phyloP scores from a whole-genome alignment of 2,888 invertebrate species.

The Syrphus vitripennis region DNA sequence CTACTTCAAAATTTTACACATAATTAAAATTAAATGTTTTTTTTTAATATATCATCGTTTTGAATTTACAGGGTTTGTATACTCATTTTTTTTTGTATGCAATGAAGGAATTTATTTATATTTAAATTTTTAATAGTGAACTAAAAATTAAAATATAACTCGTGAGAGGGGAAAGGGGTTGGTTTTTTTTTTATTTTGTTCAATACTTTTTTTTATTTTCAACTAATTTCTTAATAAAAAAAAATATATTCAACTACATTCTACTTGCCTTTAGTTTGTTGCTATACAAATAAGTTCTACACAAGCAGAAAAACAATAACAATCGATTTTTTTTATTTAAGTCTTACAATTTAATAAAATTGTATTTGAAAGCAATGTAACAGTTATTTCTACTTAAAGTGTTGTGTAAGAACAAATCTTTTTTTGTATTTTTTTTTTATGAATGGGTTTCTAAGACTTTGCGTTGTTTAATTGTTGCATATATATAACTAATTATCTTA shows the following conservation, averaged over 20 bases:
- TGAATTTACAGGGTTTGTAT: slow-evolving; percentile 37
- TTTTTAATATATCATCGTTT: slow-evolving; percentile 10
- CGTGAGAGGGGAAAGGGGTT: slow-evolving; percentile 44
- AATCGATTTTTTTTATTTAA: slow-evolving; percentile 45
- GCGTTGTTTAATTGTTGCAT: slow-evolving; percentile 55
- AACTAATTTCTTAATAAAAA: slow-evolving; percentile 44
- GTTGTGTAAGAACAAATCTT: slow-evolving; percentile 32
- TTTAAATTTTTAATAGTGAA: slow-evolving; percentile 31
- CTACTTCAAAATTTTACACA: slow-evolving; percentile 40
- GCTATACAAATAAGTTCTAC: slow-evolving; percentile 77
- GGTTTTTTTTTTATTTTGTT: slow-evolving; percentile 6
- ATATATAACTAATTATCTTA: slow-evolving; percentile 46
- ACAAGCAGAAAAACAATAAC: slow-evolving; percentile 78
- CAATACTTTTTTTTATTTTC: slow-evolving; percentile 10
- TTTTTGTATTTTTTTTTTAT: slow-evolving; percentile 35
- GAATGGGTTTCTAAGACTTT: slow-evolving; percentile 15
- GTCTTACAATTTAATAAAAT: slow-evolving; percentile 44
- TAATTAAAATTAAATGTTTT: slow-evolving; percentile 11
- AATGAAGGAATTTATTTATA: slow-evolving; percentile 46
- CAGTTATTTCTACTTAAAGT: slow-evolving; percentile 57
- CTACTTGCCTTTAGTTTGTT: slow-evolving; percentile 76
- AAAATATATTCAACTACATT: slow-evolving; percentile 74
- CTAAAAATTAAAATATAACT: slow-evolving; percentile 26
- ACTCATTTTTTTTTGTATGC: slow-evolving; percentile 22
- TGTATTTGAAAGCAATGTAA: slow-evolving; percentile 63